A percentile compares a stretch with the other conserved stretches of the same genome.
These are phyloP conservation scores for Aegypius monachus DNA, from an alignment of 2,113 vertebrate species.

Conservation along the genomic window DNA sequence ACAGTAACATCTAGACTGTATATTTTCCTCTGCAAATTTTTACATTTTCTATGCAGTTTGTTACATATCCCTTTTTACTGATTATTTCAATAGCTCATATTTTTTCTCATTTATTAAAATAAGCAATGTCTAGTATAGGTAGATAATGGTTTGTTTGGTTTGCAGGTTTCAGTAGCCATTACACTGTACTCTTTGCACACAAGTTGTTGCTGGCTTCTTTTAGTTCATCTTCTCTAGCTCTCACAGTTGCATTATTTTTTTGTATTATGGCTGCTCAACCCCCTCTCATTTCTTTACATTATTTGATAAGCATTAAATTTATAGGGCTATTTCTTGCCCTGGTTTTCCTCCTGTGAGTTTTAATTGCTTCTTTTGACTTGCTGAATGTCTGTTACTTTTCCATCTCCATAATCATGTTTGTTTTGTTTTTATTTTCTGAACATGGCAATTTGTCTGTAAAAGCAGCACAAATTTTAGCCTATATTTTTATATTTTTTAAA, in stretches of 20 bases:
- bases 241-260: not conserved
- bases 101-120: not conserved
- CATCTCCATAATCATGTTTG: accelerated
- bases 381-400: not conserved
- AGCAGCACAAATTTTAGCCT: not conserved
- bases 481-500: not conserved
- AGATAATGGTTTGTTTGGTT: not conserved
- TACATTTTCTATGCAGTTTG: not conserved
- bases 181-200: not conserved
- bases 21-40: not conserved
- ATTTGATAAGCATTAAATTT: not conserved
- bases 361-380: not conserved
- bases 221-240: not conserved
- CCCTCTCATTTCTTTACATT: not conserved
- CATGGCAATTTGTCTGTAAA: not conserved
- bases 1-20: not conserved
- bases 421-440: not conserved
- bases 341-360: not conserved
- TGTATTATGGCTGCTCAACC: not conserved
- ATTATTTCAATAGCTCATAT: not conserved
- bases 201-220: not conserved
- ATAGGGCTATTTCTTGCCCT: not conserved
- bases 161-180: not conserved
- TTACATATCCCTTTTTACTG: not conserved
- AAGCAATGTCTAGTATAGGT: not conserved